phyloP scores from a whole-genome alignment of 2,888 invertebrate genomes.

The Siphlonurus alternatus region DNA sequence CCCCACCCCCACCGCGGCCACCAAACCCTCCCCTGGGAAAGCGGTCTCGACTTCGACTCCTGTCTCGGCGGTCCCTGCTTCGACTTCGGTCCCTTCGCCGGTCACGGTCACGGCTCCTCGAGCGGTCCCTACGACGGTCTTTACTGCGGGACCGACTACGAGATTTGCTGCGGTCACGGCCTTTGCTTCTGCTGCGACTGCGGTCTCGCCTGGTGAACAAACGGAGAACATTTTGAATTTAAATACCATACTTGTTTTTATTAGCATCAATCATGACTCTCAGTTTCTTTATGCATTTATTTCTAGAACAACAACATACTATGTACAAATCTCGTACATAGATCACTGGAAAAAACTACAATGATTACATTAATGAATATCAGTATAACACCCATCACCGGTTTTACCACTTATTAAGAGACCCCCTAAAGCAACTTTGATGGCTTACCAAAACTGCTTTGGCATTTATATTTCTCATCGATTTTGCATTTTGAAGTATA shows the following conservation, averaged over 20 bases:
- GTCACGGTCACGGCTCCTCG: slow-evolving; percentile 10
- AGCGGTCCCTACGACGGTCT: slow-evolving; percentile 6
- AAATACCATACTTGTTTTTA: not conserved
- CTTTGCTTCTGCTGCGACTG: not conserved
- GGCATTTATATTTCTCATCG: too few relatives aligned
- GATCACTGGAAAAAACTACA: too few relatives aligned
- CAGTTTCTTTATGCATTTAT: too few relatives aligned
- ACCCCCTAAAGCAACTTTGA: too few relatives aligned
- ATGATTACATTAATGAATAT: too few relatives aligned
- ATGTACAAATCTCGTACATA: too few relatives aligned
- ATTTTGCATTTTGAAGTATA: too few relatives aligned
- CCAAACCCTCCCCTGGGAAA: slow-evolving; percentile 22
- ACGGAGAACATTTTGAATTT: slow-evolving; percentile 1
- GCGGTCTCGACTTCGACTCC: slow-evolving; percentile 5
- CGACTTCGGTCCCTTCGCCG: slow-evolving; percentile 4
- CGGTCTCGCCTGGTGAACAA: not conserved
- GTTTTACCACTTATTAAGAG: too few relatives aligned
- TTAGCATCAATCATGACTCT: too few relatives aligned
- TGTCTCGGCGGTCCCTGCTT: slow-evolving; percentile 1
- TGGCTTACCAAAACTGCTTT: too few relatives aligned
- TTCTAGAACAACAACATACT: too few relatives aligned
- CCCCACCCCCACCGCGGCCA: slow-evolving; percentile 30
- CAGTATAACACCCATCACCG: too few relatives aligned
- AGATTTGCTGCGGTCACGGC: not conserved
- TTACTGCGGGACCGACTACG: slow-evolving; percentile 1